These are phyloP conservation scores for Dromius quadrimaculatus DNA, from an alignment of 2,888 invertebrate genomes.

Conservation along the genomic window DNA sequence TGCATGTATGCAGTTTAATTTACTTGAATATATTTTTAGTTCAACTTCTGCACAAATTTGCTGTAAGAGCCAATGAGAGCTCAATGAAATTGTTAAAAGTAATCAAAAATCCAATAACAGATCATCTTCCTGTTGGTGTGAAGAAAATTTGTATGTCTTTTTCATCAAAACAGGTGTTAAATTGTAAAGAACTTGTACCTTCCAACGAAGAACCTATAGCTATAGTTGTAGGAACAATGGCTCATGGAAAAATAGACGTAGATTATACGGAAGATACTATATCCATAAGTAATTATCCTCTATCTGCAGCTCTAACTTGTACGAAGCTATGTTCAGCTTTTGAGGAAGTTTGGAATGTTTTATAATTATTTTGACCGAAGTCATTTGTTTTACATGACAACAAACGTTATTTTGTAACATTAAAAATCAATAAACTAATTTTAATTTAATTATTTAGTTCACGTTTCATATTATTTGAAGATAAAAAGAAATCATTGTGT, in stretches of 20 bases:
- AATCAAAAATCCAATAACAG: slow-evolving; percentile 95
- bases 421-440: slow-evolving; percentile 23
- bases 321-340: slow-evolving; percentile 94
- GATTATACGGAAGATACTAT: slow-evolving; percentile 93
- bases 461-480: slow-evolving; percentile 5
- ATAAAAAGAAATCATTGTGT: neutral
- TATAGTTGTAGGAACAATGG: slow-evolving; percentile 96
- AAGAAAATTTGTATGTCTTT: slow-evolving; percentile 92
- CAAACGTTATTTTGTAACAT: slow-evolving; percentile 29
- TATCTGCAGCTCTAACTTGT: slow-evolving; percentile 96
- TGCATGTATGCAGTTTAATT: neutral
- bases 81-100: slow-evolving; percentile 92
- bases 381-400: slow-evolving; percentile 37
- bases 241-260: slow-evolving; percentile 89
- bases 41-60: slow-evolving; percentile 94
- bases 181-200: slow-evolving; percentile 84
- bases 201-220: slow-evolving; percentile 85
- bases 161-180: slow-evolving; percentile 77
- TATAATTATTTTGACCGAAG: slow-evolving; percentile 65
- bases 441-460: slow-evolving; percentile 1
- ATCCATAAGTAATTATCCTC: slow-evolving; percentile 95
- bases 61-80: slow-evolving; percentile 90
- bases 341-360: slow-evolving; percentile 91
- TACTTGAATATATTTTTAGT: slow-evolving; percentile 73
- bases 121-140: slow-evolving; percentile 95